Conservation (phyloP, 2,888 invertebrate genomes). For the Onchidella celtica region DNA sequence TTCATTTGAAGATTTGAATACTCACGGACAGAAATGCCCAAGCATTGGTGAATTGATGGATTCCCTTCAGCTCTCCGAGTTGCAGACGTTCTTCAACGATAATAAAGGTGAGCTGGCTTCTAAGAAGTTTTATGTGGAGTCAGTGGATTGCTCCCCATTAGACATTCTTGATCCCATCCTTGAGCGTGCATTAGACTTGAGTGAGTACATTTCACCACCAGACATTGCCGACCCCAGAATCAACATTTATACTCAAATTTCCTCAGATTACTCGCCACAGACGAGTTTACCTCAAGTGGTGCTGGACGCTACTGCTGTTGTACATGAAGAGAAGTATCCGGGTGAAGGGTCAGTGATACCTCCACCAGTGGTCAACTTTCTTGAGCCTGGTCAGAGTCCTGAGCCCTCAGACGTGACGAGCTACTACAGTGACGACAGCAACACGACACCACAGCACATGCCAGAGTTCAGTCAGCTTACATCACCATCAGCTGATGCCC, state of each 20-base stretch:
- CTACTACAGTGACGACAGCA: slow-evolving; percentile 48
- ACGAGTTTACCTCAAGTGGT: slow-evolving; percentile 51
- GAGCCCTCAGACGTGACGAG: slow-evolving; percentile 38
- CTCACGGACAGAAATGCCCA: slow-evolving; percentile 51
- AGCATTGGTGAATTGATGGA: slow-evolving; percentile 56
- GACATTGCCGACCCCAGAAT: slow-evolving; percentile 6
- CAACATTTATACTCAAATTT: slow-evolving; percentile 48
- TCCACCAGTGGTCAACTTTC: slow-evolving; percentile 44
- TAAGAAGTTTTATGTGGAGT: slow-evolving; percentile 50
- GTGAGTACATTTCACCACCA: slow-evolving; percentile 39
- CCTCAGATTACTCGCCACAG: slow-evolving; percentile 40
- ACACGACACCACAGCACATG: slow-evolving; percentile 40
- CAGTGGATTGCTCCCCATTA: slow-evolving; percentile 50
- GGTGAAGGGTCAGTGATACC: slow-evolving; percentile 40
- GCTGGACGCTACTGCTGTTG: slow-evolving; percentile 41
- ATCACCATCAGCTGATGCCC: slow-evolving; percentile 46
- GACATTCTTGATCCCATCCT: slow-evolving; percentile 44
- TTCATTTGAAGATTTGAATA: slow-evolving; percentile 46
- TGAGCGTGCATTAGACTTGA: slow-evolving; percentile 36
- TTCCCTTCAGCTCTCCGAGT: slow-evolving; percentile 57
- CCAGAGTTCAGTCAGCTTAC: slow-evolving; percentile 51
- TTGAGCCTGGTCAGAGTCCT: slow-evolving; percentile 35
- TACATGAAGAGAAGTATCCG: slow-evolving; percentile 35
- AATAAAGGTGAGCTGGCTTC: slow-evolving; percentile 56
- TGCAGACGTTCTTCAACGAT: slow-evolving; percentile 50